A percentile compares a stretch with the other conserved stretches of the same genome.
phyloP scores from a whole-genome alignment of 2,113 vertebrate genomes.

The Rhadina sibilatrix region DNA sequence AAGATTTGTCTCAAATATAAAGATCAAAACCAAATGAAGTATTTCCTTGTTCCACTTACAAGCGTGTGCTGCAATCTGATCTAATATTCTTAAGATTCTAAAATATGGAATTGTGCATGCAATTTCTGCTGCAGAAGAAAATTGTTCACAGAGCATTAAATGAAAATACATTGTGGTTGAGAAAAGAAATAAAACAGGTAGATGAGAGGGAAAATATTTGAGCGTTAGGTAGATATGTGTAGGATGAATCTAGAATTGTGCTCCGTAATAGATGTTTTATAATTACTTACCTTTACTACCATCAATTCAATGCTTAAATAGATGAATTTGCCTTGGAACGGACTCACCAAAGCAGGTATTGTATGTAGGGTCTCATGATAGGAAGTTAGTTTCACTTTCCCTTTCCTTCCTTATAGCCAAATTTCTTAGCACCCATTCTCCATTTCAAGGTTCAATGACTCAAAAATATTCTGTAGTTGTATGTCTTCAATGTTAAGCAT shows the following conservation, averaged over 20 bases:
- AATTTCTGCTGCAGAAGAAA: background rate
- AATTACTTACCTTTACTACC: background rate
- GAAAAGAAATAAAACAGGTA: background rate
- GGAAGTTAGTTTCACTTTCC: background rate
- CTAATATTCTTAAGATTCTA: background rate
- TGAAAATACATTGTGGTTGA: background rate
- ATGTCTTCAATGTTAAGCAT: background rate
- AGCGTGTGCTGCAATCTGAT: background rate
- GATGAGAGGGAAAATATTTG: background rate
- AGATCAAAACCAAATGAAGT: background rate
- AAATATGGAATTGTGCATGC: background rate
- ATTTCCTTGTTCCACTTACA: background rate
- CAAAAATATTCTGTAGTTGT: background rate
- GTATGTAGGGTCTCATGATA: background rate
- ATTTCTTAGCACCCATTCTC: background rate
- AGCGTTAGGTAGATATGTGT: background rate
- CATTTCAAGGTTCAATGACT: background rate
- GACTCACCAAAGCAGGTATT: background rate
- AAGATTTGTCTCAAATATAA: background rate
- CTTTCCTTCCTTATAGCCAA: background rate
- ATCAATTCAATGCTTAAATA: background rate
- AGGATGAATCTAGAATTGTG: background rate
- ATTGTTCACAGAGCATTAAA: background rate
- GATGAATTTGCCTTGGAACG: background rate
- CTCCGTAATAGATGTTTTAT: background rate